Conservation (phyloP, 2,113 vertebrate genomes). For the Apodemus sylvaticus region DNA sequence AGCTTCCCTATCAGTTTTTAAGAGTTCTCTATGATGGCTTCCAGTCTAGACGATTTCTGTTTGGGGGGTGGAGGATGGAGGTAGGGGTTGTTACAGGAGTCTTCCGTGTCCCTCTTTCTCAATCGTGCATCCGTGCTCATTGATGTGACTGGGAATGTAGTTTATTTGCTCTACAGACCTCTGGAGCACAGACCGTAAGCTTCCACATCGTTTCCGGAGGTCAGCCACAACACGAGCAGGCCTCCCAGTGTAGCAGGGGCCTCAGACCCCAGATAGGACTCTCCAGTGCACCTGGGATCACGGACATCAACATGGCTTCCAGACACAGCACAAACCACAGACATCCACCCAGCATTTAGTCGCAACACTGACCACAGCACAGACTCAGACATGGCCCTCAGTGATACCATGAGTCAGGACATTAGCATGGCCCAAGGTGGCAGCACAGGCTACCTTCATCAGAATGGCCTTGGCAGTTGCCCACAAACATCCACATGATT, state of each 20-base stretch:
- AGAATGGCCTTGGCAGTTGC: not conserved
- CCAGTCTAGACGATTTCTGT: not conserved
- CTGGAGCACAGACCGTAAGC: not conserved
- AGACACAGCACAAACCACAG: not conserved
- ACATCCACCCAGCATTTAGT: not conserved
- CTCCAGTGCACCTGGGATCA: not conserved
- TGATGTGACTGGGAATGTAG: not conserved
- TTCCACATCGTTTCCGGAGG: not conserved
- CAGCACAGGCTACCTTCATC: not conserved
- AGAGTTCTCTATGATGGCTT: not conserved
- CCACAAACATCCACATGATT: not conserved
- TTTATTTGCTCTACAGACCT: not conserved
- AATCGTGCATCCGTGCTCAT: not conserved
- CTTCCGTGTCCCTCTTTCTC: not conserved
- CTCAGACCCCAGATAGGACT: not conserved
- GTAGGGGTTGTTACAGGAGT: not conserved
- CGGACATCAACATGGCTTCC: not conserved
- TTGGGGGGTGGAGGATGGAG: not conserved
- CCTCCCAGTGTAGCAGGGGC: not conserved
- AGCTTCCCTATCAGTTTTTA: not conserved
- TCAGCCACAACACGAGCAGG: not conserved
- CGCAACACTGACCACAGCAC: not conserved
- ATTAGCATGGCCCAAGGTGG: not conserved
- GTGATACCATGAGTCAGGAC: not conserved
- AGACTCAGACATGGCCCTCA: not conserved